Evolutionary conservation across 2,888 invertebrate species (phyloP).

Genomic region (Antitype chi): DNA sequence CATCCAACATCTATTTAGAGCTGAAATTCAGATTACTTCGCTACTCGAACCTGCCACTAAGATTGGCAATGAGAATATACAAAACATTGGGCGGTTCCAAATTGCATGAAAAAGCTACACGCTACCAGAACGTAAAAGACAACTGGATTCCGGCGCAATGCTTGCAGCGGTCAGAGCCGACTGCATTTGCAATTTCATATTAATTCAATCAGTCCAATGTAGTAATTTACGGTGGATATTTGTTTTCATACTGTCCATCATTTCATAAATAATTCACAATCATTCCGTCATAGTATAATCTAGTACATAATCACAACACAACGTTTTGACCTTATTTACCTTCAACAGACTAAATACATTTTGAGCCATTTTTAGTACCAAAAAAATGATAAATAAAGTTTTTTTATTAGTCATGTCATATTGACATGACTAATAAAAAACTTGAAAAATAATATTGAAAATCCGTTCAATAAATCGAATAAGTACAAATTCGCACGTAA

Average conservation of each 20-base stretch:
- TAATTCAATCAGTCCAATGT: constrained; percentile 31
- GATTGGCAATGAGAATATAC: constrained; percentile 16
- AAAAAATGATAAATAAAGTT: neutral
- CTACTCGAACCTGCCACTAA: constrained; percentile 15
- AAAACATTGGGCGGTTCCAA: constrained; percentile 25
- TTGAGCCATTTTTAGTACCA: neutral
- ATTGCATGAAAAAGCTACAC: constrained; percentile 37
- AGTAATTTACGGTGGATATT: constrained; percentile 16
- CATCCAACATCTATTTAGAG: neutral
- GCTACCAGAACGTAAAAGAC: constrained; percentile 18
- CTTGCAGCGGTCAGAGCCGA: constrained; percentile 22
- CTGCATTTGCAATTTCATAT: constrained; percentile 33
- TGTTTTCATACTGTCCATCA: neutral
- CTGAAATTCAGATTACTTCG: constrained; percentile 12
- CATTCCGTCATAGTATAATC: neutral
- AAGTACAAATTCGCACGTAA: constrained; percentile 60
- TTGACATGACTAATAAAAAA: too few relatives aligned
- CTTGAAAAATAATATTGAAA: constrained; percentile 18
- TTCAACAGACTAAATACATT: neutral
- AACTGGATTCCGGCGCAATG: constrained; percentile 25
- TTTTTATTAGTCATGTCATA: constrained; percentile 8
- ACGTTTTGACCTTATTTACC: neutral
- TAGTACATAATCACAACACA: neutral
- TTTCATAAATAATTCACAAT: constrained; percentile 9
- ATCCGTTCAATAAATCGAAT: constrained; percentile 26